Evolutionary conservation across 2,888 invertebrate genomes (phyloP).

Genomic region (Meteorus cinctellus): DNA sequence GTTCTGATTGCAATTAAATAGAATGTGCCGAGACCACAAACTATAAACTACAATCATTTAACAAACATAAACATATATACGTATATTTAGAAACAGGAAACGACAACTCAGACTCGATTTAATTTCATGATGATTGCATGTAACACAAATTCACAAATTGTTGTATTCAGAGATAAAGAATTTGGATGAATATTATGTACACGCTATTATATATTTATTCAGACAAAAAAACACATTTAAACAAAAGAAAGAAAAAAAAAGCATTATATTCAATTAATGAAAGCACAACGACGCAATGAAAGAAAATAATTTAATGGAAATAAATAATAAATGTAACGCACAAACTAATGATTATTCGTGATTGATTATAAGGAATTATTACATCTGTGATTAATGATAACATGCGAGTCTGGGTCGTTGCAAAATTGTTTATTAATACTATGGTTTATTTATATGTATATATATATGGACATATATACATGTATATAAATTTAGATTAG

Average conservation of each 20-base stretch:
- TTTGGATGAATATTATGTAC: constrained; percentile 16
- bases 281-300: constrained; percentile 10
- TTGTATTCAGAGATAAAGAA: neutral
- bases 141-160: neutral
- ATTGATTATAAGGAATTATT: constrained; percentile 25
- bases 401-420: constrained; percentile 30
- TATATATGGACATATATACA: neutral
- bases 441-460: constrained; percentile 4
- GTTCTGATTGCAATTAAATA: neutral
- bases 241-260: neutral
- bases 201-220: neutral
- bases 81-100: constrained; percentile 2
- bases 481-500: neutral
- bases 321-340: constrained; percentile 19
- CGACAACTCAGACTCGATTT: constrained; percentile 42
- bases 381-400: constrained; percentile 31
- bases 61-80: neutral
- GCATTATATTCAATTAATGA: constrained; percentile 12
- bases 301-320: neutral
- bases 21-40: neutral
- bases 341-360: constrained; percentile 24
- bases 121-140: constrained; percentile 41
- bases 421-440: neutral
- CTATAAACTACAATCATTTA: neutral
- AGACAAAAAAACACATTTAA: neutral